phyloP scores from a whole-genome alignment of 2,888 invertebrate genomes.

The Phengaris arion region DNA sequence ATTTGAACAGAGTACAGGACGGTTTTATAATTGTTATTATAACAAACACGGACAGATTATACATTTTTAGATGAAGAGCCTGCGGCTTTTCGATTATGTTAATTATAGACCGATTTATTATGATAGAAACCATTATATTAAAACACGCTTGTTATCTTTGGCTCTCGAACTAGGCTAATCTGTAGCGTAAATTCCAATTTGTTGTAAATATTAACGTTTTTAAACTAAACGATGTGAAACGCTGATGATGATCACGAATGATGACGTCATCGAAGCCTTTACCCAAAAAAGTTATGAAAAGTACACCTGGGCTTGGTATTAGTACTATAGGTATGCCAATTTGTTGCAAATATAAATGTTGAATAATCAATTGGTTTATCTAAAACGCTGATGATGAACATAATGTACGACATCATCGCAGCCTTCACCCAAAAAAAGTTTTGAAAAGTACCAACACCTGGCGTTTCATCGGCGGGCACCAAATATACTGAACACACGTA shows the following conservation, averaged over 20 bases:
- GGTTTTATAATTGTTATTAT: no score
- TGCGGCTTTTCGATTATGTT: not conserved
- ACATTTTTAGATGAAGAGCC: not conserved
- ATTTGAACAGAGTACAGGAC: no score
- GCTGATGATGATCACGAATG: not conserved
- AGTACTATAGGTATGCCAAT: no score
- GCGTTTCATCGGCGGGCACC: constrained; percentile 38
- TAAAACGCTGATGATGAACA: not conserved
- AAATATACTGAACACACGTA: constrained; percentile 47
- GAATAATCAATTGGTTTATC: no score
- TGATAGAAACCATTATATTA: constrained; percentile 21
- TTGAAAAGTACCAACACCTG: not conserved
- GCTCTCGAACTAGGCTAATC: constrained; percentile 18
- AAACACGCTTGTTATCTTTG: constrained; percentile 10
- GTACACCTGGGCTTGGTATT: not conserved
- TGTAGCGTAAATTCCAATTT: constrained; percentile 11
- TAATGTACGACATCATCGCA: not conserved
- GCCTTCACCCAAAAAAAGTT: not conserved
- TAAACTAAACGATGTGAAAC: not conserved
- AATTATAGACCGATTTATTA: constrained; percentile 2
- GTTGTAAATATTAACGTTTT: constrained; percentile 1
- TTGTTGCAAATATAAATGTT: no score
- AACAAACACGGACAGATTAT: not conserved
- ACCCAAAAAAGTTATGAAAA: not conserved
- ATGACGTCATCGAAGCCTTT: not conserved